A percentile compares a stretch with the other conserved stretches of the same genome.
phyloP scores from a whole-genome alignment of 1,140 invertebrate genomes.

The Bombyx mandarina region DNA sequence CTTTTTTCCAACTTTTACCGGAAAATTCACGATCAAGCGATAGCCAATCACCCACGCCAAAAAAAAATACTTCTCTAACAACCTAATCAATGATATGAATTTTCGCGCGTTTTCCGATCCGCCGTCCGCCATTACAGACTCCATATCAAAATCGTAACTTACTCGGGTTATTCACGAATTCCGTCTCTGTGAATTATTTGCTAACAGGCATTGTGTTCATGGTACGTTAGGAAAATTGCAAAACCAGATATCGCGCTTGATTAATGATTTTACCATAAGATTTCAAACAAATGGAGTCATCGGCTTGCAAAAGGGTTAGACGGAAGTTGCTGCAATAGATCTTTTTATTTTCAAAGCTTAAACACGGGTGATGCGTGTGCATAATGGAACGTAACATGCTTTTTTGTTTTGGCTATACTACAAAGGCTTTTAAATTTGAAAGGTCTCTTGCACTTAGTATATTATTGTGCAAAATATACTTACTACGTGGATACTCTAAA shows the following conservation, averaged over 20 bases:
- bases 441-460: too few species aligned
- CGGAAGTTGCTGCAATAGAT: constrained; percentile 1
- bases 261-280: constrained; percentile 57
- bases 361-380: neutral
- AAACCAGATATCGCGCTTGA: constrained; percentile 40
- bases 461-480: too few species aligned
- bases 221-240: constrained; percentile 30
- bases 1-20: too few species aligned
- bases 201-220: constrained; percentile 34
- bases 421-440: too few species aligned
- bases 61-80: too few species aligned
- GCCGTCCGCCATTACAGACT: neutral
- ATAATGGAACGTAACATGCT: constrained; percentile 2
- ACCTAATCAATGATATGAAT: neutral
- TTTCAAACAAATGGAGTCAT: constrained; percentile 20
- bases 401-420: too few species aligned
- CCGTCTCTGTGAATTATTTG: constrained; percentile 2
- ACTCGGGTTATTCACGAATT: neutral
- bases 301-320: constrained; percentile 3
- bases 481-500: too few species aligned
- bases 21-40: too few species aligned
- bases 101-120: neutral
- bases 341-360: neutral
- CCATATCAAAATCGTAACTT: neutral
- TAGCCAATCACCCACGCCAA: too few species aligned